These are phyloP conservation scores for Charanyca ferruginea DNA, from an alignment of 2,888 invertebrate genomes.

Conservation along the genomic window DNA sequence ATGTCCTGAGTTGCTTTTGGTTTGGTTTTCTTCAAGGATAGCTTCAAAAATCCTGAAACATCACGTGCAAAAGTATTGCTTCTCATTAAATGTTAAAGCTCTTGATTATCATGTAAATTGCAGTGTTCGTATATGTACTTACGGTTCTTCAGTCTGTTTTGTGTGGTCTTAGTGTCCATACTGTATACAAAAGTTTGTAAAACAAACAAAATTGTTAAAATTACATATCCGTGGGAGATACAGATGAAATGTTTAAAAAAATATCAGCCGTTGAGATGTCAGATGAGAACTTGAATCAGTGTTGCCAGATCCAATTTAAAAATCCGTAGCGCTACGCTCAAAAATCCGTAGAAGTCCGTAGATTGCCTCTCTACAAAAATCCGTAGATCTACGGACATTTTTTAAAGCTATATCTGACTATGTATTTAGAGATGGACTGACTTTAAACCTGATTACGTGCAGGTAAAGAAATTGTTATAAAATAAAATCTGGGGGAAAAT, in stretches of 20 bases:
- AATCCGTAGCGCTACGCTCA: too few relatives aligned
- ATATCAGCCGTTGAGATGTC: slow-evolving; percentile 50
- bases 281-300: background rate
- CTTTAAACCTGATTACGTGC: too few relatives aligned
- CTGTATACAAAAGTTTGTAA: slow-evolving; percentile 20
- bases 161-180: slow-evolving; percentile 75
- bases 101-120: background rate
- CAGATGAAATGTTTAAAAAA: slow-evolving; percentile 37
- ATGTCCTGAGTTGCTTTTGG: slow-evolving; percentile 67
- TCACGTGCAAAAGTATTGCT: background rate
- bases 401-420: too few relatives aligned
- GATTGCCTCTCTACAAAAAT: too few relatives aligned
- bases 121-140: slow-evolving; percentile 58
- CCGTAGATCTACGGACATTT: too few relatives aligned
- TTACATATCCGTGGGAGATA: slow-evolving; percentile 30
- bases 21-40: slow-evolving; percentile 84
- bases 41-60: slow-evolving; percentile 80
- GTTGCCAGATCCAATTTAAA: too few relatives aligned
- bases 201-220: slow-evolving; percentile 14
- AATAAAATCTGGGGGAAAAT: too few relatives aligned
- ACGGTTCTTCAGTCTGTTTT: slow-evolving; percentile 74
- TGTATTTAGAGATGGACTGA: too few relatives aligned
- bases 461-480: too few relatives aligned
- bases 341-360: too few relatives aligned
- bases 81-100: background rate